Base-by-base conservation (phyloP, 2,797 vertebrate genomes). In the Erpetoichthys calabaricus region DNA sequence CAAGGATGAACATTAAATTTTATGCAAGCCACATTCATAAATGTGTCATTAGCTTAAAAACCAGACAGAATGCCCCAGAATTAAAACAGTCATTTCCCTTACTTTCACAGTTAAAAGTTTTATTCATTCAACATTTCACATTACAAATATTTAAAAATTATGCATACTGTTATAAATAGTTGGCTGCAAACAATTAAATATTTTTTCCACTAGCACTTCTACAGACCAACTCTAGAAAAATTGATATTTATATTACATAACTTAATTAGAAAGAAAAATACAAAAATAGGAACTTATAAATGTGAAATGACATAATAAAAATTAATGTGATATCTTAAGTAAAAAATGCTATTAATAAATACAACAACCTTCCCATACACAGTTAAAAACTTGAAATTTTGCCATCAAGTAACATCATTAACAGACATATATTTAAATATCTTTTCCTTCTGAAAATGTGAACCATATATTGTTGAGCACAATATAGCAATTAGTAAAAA, bases 71-170 rank as follows among this genome's bases (percentile, higher is more conserved):
- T n/a, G n/a, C n/a, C n/a, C n/a, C 44, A 58, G 7, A 25, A 8
- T 43, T 44, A 58, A 58, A 58, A 44, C 50, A 58, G n/a, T 58
- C 45, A 51, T 51, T 54, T 42, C 53, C 63, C 69, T 69, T 56
- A 72, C 77, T 79, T 79, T 85, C 69, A 92, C 91, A 91, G 91
- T 94, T 88, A 98, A 87, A 87, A 94, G 89, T 92, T 99, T 98
- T 96, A 97, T 97, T 99, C 91, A 85, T 98, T 97, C 94, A 96
- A 98, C 94, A 98, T 95, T 91, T 97, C 92, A 98, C 94, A 91
- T 96, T 97, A 98, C 96, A 99, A 97, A 99, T 97, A 98, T 96
- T 99, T 98, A 91, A 94, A 97, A 97, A 97, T 92, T 94, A 97
- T 92, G 95, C 92, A 95, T 97, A 98, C 93, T 92, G 91, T 93